phyloP scores from a whole-genome alignment of 2,888 invertebrate species.

The Hofmannophila pseudospretella region DNA sequence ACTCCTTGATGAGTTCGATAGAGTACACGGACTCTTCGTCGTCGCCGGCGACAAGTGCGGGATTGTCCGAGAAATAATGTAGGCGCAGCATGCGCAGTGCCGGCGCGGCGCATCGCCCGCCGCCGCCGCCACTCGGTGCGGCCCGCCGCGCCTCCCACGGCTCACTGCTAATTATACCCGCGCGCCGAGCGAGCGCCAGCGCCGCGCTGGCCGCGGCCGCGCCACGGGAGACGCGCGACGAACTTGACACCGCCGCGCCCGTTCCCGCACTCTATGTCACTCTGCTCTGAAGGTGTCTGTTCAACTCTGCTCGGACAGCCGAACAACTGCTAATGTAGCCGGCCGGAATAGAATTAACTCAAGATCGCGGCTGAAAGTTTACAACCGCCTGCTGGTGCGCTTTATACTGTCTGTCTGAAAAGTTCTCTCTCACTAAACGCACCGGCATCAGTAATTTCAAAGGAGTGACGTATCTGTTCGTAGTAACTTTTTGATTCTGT shows the following conservation, averaged over 20 bases:
- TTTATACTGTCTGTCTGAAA: too few species aligned
- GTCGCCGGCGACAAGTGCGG: constrained; percentile 81
- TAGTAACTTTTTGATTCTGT: too few species aligned
- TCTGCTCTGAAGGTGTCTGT: constrained; percentile 18
- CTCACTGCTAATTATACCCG: constrained; percentile 72
- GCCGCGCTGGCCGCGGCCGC: constrained; percentile 15
- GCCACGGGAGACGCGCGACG: constrained; percentile 28
- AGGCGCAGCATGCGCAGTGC: constrained; percentile 85
- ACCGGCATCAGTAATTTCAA: too few species aligned
- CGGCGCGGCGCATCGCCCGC: constrained; percentile 65
- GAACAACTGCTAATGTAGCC: too few species aligned
- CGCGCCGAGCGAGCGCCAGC: constrained; percentile 26
- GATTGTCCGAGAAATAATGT: constrained; percentile 90
- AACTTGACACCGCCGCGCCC: constrained; percentile 44
- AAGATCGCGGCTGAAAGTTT: too few species aligned
- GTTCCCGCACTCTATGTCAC: constrained; percentile 23
- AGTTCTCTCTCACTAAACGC: too few species aligned
- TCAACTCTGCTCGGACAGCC: too few species aligned
- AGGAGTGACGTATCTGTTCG: too few species aligned
- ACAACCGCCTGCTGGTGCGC: too few species aligned
- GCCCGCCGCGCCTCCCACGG: constrained; percentile 72
- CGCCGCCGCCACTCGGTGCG: constrained; percentile 59
- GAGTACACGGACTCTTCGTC: constrained; percentile 83
- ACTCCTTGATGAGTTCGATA: constrained; percentile 91
- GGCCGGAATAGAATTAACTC: too few species aligned